Evolutionary conservation across 1,140 invertebrate species (phyloP).

Genomic region (Drosophila erecta): DNA sequence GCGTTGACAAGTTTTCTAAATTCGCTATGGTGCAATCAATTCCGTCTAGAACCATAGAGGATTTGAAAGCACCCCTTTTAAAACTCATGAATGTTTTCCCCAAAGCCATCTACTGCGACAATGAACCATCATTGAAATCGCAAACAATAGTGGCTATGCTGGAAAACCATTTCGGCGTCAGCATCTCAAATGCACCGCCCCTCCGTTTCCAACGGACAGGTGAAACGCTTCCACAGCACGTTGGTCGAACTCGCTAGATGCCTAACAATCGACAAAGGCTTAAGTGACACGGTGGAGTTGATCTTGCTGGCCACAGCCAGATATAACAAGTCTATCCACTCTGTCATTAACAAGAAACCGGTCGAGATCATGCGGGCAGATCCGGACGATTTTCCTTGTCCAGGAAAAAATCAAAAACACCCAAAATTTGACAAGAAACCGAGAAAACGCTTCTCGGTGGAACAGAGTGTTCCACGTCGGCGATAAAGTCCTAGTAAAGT

Average conservation of each 20-base stretch:
- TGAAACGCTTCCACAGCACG: slow-evolving; percentile 11
- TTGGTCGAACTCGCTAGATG: slow-evolving; percentile 3
- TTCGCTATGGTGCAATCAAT: too few relatives aligned
- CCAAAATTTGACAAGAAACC: too few relatives aligned
- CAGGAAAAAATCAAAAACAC: too few relatives aligned
- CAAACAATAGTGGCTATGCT: neutral
- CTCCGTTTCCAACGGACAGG: slow-evolving; percentile 6
- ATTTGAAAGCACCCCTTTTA: too few relatives aligned
- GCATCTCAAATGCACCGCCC: neutral
- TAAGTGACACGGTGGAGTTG: neutral
- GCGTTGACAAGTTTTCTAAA: too few relatives aligned
- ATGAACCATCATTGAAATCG: slow-evolving; percentile 7
- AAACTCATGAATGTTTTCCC: too few relatives aligned
- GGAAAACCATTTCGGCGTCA: neutral
- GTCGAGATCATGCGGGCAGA: neutral
- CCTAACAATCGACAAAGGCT: slow-evolving; percentile 5
- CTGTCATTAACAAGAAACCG: slow-evolving; percentile 3
- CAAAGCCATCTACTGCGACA: neutral
- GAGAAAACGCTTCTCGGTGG: too few relatives aligned
- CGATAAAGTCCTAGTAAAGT: too few relatives aligned
- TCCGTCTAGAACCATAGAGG: too few relatives aligned
- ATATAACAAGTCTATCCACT: neutral
- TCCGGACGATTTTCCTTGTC: neutral
- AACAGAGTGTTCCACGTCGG: too few relatives aligned
- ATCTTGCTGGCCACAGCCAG: neutral